These are phyloP conservation scores for Papilio dardanus DNA, from an alignment of 1,140 invertebrate species.

Conservation along the genomic window DNA sequence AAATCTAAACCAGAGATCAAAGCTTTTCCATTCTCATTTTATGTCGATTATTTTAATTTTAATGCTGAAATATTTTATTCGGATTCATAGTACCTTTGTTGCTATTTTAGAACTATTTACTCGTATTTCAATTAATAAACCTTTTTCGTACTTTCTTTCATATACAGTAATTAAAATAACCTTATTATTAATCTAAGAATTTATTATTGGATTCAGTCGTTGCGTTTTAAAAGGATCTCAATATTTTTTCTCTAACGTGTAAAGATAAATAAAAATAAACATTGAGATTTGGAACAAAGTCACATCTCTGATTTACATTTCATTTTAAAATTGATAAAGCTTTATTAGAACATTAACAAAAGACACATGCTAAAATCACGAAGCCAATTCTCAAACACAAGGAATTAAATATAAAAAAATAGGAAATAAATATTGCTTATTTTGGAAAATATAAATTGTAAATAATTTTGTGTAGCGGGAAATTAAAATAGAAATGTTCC, in stretches of 20 bases:
- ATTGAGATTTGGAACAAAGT: conserved; percentile 21
- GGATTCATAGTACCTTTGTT: too few species aligned
- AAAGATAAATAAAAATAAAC: too few species aligned
- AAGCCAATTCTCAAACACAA: conserved; percentile 33
- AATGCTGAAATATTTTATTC: too few species aligned
- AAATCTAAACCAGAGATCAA: conserved; percentile 30
- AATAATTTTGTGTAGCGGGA: conserved; percentile 1
- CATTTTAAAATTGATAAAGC: conserved; percentile 13
- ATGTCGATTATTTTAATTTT: too few species aligned
- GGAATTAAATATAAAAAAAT: background rate
- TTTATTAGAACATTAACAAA: conserved; percentile 19
- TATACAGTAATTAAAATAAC: background rate
- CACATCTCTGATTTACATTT: conserved; percentile 17
- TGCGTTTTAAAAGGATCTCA: too few species aligned
- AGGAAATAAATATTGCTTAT: background rate
- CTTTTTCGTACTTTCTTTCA: background rate
- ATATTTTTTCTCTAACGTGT: too few species aligned
- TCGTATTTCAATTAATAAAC: background rate
- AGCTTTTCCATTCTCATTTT: conserved; percentile 12
- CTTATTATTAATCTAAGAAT: background rate
- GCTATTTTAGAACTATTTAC: background rate
- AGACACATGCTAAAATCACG: conserved; percentile 31
- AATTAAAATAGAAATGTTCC: background rate
- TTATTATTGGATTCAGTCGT: background rate
- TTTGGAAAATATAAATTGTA: conserved; percentile 13